Evolutionary conservation across 92 coral and sea anemone species (phyloP).

Genomic region (Palythoa grandiflora): DNA sequence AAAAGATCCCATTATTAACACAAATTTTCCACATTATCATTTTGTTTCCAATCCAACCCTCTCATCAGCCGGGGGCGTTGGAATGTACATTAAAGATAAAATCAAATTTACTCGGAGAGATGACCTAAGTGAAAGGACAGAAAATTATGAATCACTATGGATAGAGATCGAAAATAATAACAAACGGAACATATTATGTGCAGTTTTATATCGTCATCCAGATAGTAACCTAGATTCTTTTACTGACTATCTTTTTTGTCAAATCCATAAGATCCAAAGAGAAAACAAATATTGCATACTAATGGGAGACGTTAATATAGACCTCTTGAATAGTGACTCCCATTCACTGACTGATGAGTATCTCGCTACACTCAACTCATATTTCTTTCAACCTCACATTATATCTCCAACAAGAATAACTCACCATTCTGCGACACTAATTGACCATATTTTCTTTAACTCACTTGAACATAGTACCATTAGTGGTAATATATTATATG

Average conservation of each 20-base stretch:
- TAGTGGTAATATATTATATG: slow-evolving; percentile 66
- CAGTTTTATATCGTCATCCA: slow-evolving; percentile 51
- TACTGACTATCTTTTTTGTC: slow-evolving; percentile 25
- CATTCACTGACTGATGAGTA: slow-evolving; percentile 65
- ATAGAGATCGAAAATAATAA: too few relatives aligned
- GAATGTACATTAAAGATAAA: too few relatives aligned
- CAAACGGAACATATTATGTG: neutral
- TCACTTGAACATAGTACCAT: slow-evolving; percentile 59
- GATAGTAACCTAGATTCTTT: slow-evolving; percentile 37
- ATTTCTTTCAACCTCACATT: slow-evolving; percentile 62
- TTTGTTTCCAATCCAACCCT: too few relatives aligned
- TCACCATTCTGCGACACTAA: slow-evolving; percentile 19
- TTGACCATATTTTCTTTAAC: slow-evolving; percentile 73
- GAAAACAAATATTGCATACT: slow-evolving; percentile 50
- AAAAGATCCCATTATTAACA: too few relatives aligned
- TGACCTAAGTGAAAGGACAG: too few relatives aligned
- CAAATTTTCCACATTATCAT: too few relatives aligned
- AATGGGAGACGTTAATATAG: slow-evolving; percentile 62
- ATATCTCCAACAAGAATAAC: slow-evolving; percentile 59
- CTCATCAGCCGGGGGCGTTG: too few relatives aligned
- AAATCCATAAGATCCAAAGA: slow-evolving; percentile 40
- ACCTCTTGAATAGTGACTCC: slow-evolving; percentile 57
- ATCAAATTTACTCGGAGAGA: too few relatives aligned
- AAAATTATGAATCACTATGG: too few relatives aligned
- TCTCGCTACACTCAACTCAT: slow-evolving; percentile 55